Base-by-base conservation (phyloP, 2,888 invertebrate species). In the Polydrusus pterygomalis region DNA sequence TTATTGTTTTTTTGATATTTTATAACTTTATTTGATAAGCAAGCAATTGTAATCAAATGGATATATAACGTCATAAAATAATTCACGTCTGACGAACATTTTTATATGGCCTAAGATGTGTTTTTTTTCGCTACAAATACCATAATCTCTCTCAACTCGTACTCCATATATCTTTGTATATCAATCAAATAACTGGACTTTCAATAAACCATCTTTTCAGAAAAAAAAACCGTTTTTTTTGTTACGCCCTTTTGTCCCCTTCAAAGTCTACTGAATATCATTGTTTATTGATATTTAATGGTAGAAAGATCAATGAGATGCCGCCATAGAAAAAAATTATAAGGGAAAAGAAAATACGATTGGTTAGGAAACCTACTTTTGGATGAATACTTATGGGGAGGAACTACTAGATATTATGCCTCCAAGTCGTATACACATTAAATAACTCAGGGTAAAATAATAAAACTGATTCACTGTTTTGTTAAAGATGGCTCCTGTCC, bases 121-220 rank as follows among this genome's bases (percentile, higher is more conserved):
- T 54, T 63, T 45, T 25, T 47, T 67, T 49, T 68, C 54, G 49
- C 34, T 65, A 65, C n/a, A 68, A 68, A 68, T 68, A 68, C 56
- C 67, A 67, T 68, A 68, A 51, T 38, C 58, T 54, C 54, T 38
- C 58, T 54, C 54, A 68, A 56, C 18, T 68, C 38, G 40, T 68
- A 68, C 15, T 54, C 68, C 54, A 54, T 68, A 68, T 54, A 51
- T 68, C 47, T 68, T 56, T 68, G 54, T 68, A 43, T 68, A 68
- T 49, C 34, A 65, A 51, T 47, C 65, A 49, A 60, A 60, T 60
- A 60, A 65, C 20, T 68, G 68, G 68, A 68, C 54, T 40, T 68
- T 38, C 34, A 68, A 68, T 68, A 68, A 68, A 68, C 15, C 68
- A 15, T 54, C 15, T 54, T 68, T 68, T 60, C 18, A 11, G 34